Base-by-base conservation (phyloP, 2,113 vertebrate species). In the Anser brachyrhynchus region DNA sequence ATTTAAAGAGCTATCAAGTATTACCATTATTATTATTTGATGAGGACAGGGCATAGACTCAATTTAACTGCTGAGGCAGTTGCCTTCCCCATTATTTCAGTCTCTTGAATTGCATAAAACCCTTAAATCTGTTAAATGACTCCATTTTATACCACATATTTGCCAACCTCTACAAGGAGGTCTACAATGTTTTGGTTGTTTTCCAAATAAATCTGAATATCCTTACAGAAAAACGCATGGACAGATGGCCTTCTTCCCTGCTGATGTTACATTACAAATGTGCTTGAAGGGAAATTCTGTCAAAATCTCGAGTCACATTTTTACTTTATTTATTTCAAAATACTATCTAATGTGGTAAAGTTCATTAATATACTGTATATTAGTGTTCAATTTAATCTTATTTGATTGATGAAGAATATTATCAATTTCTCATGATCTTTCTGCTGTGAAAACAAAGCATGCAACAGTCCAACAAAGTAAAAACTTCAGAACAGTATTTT, bases 201-300 rank as follows among this genome's bases (percentile, higher is more conserved):
- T 93, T 95, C 84, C 87, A 94, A 77, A 85, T 19, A 76, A 95
- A 71, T 46, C 33, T 91, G 67, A 85, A 66, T 73, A 90, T 80
- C 25, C 41, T 91, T 73, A 70, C 31, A 65, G 76, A 83, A 71
- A 90, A 93, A 80, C 46, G 88, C 87, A 90, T 43, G 59, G 92
- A 90, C 93, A 96, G 94, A 96, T 95, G 94, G 95, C n/a, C 51
- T 57, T 75, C 65, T 74, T 90, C 55, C 82, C 94, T 85, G 61
- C 41, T 90, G 84, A 83, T 80, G 64, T 77, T 95, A 83, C 33
- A 80, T 51, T 67, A 76, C 71, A 92, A 92, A 51, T 43, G 28
- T 77, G 87, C 85, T 96, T 90, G 71, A 13, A 96, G 92, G 85
- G 55, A 91, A 94, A 90, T 79, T 64, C 92, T 95, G 75, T 77